Conservation (phyloP, 2,113 vertebrate species). For the Chlorodrepanis virens region DNA sequence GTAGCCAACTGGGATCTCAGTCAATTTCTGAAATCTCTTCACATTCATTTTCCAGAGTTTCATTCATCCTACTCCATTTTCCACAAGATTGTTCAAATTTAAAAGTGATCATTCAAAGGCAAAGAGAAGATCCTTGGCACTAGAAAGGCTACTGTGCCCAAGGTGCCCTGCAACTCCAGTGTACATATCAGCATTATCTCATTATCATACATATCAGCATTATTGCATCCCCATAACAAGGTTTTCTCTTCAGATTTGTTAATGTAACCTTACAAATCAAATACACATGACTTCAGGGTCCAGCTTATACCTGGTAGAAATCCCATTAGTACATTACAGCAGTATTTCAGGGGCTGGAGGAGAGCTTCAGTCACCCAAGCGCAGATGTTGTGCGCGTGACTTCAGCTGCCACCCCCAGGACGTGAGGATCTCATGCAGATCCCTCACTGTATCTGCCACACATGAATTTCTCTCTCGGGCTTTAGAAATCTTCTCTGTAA, state of each 20-base stretch:
- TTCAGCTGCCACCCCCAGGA: neutral
- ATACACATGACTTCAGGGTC: neutral
- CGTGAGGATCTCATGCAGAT: neutral
- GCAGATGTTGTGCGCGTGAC: neutral
- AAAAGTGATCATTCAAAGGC: neutral
- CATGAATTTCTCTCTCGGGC: neutral
- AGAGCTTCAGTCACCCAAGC: neutral
- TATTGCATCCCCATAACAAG: neutral
- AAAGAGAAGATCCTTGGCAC: neutral
- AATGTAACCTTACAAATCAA: neutral
- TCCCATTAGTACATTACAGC: too few relatives aligned
- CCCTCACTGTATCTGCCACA: rapidly evolving
- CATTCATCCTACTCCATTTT: neutral
- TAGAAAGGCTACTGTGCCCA: neutral
- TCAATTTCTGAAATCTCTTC: neutral
- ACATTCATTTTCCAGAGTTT: neutral
- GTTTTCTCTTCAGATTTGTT: neutral
- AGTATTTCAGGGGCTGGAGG: neutral
- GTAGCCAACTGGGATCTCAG: neutral
- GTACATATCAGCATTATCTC: neutral
- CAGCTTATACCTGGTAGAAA: neutral
- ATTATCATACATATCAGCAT: neutral
- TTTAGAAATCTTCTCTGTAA: neutral
- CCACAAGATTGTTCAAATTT: neutral
- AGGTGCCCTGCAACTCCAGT: neutral